A percentile compares a stretch with the other conserved stretches of the same genome.
Evolutionary conservation across 2,113 vertebrate genomes (phyloP).

Genomic region (Scytalopus superciliaris): DNA sequence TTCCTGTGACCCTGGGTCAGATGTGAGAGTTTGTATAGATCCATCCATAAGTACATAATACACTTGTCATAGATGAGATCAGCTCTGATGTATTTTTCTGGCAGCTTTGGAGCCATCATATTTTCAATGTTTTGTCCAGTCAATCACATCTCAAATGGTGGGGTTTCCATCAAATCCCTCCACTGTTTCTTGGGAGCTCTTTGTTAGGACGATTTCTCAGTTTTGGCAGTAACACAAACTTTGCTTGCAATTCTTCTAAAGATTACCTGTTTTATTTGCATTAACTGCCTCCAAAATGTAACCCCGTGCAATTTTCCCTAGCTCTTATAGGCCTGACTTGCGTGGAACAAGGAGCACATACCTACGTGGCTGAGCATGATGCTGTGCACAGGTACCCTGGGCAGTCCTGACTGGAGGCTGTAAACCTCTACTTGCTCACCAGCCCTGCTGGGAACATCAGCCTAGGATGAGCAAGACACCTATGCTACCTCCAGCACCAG

Average conservation of each 20-base stretch:
- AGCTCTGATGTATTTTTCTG: slow-evolving; percentile 55
- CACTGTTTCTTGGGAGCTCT: not conserved
- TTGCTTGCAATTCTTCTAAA: not conserved
- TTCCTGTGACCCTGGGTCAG: slow-evolving; percentile 24
- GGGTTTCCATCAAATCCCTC: not conserved
- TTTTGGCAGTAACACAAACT: not conserved
- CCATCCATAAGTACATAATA: slow-evolving; percentile 47
- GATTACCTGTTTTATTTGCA: not conserved
- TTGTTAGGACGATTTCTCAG: not conserved
- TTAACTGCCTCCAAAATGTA: not conserved
- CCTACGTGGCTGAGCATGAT: not conserved
- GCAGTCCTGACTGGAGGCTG: not conserved
- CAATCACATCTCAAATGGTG: slow-evolving; percentile 46
- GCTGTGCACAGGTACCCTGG: not conserved
- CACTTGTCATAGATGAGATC: slow-evolving; percentile 48
- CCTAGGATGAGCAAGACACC: not conserved
- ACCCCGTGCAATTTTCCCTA: not conserved
- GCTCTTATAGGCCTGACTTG: not conserved
- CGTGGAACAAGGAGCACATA: not conserved
- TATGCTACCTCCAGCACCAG: not conserved
- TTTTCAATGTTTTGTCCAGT: slow-evolving; percentile 65
- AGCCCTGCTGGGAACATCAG: not conserved
- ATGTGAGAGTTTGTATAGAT: slow-evolving; percentile 44
- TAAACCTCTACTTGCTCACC: not conserved
- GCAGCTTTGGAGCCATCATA: not conserved